A percentile compares a stretch with the other conserved stretches of the same genome.
phyloP scores from a whole-genome alignment of 1,140 invertebrate species.

The Pectinophora gossypiella region DNA sequence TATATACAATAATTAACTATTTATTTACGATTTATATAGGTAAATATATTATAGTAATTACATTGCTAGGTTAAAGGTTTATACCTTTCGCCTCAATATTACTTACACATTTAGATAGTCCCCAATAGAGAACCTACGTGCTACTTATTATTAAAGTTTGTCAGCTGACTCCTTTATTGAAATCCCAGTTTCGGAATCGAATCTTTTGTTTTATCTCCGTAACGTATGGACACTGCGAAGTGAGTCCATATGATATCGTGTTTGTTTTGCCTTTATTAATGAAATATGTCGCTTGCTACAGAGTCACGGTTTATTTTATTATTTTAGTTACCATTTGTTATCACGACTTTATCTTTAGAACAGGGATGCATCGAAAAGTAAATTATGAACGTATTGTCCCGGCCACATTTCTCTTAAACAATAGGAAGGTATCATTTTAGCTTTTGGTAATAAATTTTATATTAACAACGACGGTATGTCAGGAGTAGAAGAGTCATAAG shows the following conservation, averaged over 20 bases:
- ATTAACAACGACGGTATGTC: constrained; percentile 50
- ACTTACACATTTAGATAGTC: too few relatives aligned
- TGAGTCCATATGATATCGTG: constrained; percentile 67
- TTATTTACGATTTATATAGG: too few relatives aligned
- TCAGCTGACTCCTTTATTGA: too few relatives aligned
- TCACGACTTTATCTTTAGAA: constrained; percentile 72
- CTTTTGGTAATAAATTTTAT: constrained; percentile 60
- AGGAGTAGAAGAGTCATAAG: too few relatives aligned
- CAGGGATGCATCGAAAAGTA: constrained; percentile 67
- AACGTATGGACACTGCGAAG: constrained; percentile 73
- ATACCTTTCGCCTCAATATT: too few relatives aligned
- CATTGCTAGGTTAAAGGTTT: too few relatives aligned
- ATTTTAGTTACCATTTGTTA: constrained; percentile 74
- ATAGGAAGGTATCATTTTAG: constrained; percentile 64
- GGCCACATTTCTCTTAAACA: constrained; percentile 58
- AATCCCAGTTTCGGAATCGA: constrained; percentile 26
- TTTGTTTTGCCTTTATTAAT: constrained; percentile 73
- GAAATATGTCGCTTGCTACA: constrained; percentile 68
- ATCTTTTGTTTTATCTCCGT: constrained; percentile 73
- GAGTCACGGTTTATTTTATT: constrained; percentile 61
- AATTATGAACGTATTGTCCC: constrained; percentile 71
- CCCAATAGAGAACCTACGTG: too few relatives aligned
- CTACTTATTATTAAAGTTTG: too few relatives aligned
- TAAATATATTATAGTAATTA: too few relatives aligned
- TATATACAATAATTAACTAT: too few relatives aligned